Evolutionary conservation across 2,888 invertebrate genomes (phyloP), one percentile per base, ranked within the genome.

Genomic region (Cantharis lateralis): DNA sequence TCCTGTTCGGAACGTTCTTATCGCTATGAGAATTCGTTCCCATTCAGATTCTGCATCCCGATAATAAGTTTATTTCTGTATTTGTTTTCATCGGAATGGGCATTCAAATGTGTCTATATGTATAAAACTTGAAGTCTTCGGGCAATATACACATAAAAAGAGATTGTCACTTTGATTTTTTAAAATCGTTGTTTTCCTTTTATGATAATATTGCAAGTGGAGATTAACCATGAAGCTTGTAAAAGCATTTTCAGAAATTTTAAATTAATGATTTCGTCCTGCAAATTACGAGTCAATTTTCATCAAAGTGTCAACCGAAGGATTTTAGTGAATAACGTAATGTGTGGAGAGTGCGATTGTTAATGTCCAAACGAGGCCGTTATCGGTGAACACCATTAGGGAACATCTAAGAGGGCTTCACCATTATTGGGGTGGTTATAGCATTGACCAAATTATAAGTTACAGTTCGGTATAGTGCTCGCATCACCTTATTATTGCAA

Each of bases 381-480:
- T 80, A 83, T 83, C 83, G 84, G 82, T 80, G 78, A 80, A 78
- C 78, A 82, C 85, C 85, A 86, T 85, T 85, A 85, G 82, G 82
- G 83, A 81, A 80, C 82, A 84, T 84, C 85, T 84, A 83, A 83
- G 84, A 84, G 82, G 82, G 70, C 78, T 71, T 75, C 72, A 79
- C 76, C 82, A 81, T 81, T 81, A 80, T 77, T 79, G 80, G 81
- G 80, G 80, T 77, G 81, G 82, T 84, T 84, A 82, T 85, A 85
- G 85, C 84, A 84, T 80, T 84, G 82, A 78, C 83, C 84, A 86
- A 86, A 86, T 86, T 86, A 86, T 86, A 86, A 86, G 83, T 86
- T 86, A 86, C 85, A 84, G 82, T 84, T 83, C 84, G 83, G 83
- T 84, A 85, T 79, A 80, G 77, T 77, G 74, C 68, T 79, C 79